Conservation (phyloP, 2,797 vertebrate species). For the Protonibea diacanthus region DNA sequence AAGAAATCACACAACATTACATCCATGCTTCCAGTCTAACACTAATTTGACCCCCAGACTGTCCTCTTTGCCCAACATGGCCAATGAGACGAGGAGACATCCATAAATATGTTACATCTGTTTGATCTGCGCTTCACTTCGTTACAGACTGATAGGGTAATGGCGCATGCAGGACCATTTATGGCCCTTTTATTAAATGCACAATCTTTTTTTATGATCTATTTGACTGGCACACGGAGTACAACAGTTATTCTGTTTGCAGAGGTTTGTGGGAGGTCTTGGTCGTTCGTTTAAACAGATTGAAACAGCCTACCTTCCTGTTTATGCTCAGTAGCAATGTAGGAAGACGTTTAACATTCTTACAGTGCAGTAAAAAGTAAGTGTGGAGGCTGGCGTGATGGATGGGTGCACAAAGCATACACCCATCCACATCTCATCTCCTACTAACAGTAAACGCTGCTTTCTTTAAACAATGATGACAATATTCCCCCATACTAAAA, state of each 20-base stretch:
- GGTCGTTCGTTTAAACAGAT: constrained; percentile 1
- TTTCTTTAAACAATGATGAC: background rate
- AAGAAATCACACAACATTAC: constrained; percentile 41
- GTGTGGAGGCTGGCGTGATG: background rate
- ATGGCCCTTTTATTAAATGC: constrained; percentile 48
- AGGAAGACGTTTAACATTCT: constrained; percentile 13
- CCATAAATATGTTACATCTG: constrained; percentile 46
- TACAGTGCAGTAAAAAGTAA: background rate
- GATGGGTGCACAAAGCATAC: background rate
- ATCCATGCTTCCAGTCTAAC: constrained; percentile 30
- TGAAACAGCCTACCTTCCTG: constrained; percentile 27
- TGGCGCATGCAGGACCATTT: constrained; percentile 48
- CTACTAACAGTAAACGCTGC: background rate
- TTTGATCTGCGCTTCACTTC: constrained; percentile 55
- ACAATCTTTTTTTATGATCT: constrained; percentile 41
- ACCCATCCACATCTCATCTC: background rate
- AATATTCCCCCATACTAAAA: background rate
- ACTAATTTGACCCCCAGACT: constrained; percentile 35
- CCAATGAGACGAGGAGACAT: constrained; percentile 43
- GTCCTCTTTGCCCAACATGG: constrained; percentile 13
- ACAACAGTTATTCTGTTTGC: constrained; percentile 24
- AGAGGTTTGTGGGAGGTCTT: constrained; percentile 18
- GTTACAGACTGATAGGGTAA: constrained; percentile 55
- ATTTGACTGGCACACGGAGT: constrained; percentile 30
- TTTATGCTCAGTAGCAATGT: constrained; percentile 3